Conservation (phyloP, 2,888 invertebrate species). For the Drosophila anomalata region DNA sequence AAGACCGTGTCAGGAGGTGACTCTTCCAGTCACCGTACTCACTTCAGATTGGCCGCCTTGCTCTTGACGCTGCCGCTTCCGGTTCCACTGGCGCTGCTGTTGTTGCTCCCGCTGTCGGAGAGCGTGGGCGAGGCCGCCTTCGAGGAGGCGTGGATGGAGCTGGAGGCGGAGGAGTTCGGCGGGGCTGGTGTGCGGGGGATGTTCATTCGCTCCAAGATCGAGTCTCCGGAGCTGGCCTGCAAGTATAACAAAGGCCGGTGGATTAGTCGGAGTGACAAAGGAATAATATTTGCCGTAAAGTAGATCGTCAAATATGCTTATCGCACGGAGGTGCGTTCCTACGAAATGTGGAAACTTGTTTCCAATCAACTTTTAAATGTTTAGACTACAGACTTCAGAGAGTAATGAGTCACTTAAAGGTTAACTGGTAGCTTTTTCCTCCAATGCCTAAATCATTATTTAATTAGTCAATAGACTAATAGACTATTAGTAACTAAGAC, state of each 20-base stretch:
- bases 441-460: background rate
- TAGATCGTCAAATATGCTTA: background rate
- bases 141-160: conserved; percentile 26
- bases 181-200: conserved; percentile 60
- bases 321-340: background rate
- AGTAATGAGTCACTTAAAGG: background rate
- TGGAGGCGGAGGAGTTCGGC: conserved; percentile 50
- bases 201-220: conserved; percentile 84
- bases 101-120: conserved; percentile 79
- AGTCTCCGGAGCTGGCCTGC: conserved; percentile 86
- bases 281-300: background rate
- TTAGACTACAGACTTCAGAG: background rate
- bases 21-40: conserved; percentile 49
- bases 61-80: conserved; percentile 79
- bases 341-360: background rate
- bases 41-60: conserved; percentile 83
- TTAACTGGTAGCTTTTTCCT: background rate
- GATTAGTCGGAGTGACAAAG: conserved; percentile 14
- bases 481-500: no score
- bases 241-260: background rate
- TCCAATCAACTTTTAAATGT: background rate
- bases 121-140: conserved; percentile 81
- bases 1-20: background rate
- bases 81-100: conserved; percentile 70
- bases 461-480: background rate